These are phyloP conservation scores for Naso thynnoides DNA, from an alignment of 2,797 vertebrate species.

Conservation along the genomic window DNA sequence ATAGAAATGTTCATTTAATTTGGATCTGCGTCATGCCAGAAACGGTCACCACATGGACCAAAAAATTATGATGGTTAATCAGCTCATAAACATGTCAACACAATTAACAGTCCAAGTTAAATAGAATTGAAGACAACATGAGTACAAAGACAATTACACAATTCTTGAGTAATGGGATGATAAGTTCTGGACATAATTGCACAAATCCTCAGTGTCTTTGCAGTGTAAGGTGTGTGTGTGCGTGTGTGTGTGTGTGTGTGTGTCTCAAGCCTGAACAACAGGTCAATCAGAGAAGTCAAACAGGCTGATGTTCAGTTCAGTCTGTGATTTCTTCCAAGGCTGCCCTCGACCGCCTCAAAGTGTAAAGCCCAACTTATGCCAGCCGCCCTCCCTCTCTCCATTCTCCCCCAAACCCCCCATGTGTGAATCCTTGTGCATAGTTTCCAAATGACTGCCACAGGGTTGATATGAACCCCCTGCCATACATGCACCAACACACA, in stretches of 20 bases:
- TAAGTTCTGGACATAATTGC: not conserved
- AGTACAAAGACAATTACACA: not conserved
- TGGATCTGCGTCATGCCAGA: not conserved
- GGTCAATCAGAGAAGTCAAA: slow-evolving; percentile 14
- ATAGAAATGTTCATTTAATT: not conserved
- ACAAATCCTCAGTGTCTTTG: not conserved
- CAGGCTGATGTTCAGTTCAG: slow-evolving; percentile 24
- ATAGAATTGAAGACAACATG: not conserved
- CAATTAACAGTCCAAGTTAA: not conserved
- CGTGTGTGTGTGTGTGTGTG: not conserved
- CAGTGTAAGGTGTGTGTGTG: not conserved
- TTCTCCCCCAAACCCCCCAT: slow-evolving; percentile 56
- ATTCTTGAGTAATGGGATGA: too few species aligned
- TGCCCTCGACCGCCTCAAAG: slow-evolving; percentile 61
- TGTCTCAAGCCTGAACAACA: slow-evolving; percentile 18
- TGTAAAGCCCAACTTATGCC: slow-evolving; percentile 77
- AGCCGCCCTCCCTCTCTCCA: slow-evolving; percentile 54
- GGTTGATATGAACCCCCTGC: slow-evolving; percentile 53
- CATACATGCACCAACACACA: not conserved
- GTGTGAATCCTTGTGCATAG: slow-evolving; percentile 83
- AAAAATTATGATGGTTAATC: too few species aligned
- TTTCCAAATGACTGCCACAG: slow-evolving; percentile 82
- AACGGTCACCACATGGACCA: not conserved
- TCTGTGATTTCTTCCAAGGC: slow-evolving; percentile 61
- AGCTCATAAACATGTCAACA: not conserved